These are phyloP conservation scores for Archaeoteleia sp. DNA, from an alignment of 2,888 invertebrate species.

Conservation along the genomic window DNA sequence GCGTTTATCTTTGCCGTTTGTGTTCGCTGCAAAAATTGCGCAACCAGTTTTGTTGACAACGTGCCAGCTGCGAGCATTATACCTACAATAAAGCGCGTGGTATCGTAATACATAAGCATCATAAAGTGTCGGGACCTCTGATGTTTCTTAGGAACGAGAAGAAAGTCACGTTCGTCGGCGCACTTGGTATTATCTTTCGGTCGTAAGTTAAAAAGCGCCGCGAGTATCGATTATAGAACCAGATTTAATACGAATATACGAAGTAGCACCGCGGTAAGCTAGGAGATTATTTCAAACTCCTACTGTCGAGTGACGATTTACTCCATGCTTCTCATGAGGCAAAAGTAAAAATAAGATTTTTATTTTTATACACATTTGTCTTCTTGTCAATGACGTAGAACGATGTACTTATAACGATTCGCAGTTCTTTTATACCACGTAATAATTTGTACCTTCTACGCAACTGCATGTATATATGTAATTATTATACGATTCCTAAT, in stretches of 20 bases:
- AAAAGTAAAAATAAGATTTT: neutral
- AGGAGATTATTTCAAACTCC: conserved; percentile 7
- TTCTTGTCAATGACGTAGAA: too few species aligned
- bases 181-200: conserved; percentile 28
- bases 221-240: conserved; percentile 39
- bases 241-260: conserved; percentile 33
- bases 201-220: conserved; percentile 39
- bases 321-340: neutral
- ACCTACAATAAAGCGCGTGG: conserved; percentile 19
- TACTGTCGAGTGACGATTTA: neutral
- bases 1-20: conserved; percentile 11
- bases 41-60: neutral
- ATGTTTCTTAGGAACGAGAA: conserved; percentile 28
- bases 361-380: neutral
- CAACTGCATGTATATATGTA: too few species aligned
- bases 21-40: conserved; percentile 8
- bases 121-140: conserved; percentile 24
- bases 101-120: conserved; percentile 33
- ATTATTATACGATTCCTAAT: too few species aligned
- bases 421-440: too few species aligned
- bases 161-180: conserved; percentile 40
- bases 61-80: neutral
- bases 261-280: conserved; percentile 8
- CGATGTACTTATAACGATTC: too few species aligned
- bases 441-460: too few species aligned